phyloP scores from a whole-genome alignment of 2,888 invertebrate genomes.

The Heliconius ethilla region DNA sequence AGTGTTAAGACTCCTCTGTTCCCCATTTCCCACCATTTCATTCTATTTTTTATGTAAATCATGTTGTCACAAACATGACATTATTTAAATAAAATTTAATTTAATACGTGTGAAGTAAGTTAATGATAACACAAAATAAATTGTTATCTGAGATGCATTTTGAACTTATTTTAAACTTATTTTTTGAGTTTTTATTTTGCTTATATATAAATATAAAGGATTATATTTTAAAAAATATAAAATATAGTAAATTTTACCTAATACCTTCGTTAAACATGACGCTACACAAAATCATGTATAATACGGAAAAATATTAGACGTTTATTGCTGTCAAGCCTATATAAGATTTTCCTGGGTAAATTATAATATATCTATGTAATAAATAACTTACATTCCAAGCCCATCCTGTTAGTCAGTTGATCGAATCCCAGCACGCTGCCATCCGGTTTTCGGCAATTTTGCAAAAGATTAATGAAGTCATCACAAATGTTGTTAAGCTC shows the following conservation, averaged over 20 bases:
- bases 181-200: not conserved
- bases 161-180: too few species aligned
- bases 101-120: not conserved
- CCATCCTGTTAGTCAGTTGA: constrained; percentile 88
- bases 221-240: not conserved
- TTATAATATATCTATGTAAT: not conserved
- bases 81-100: too few species aligned
- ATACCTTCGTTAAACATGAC: not conserved
- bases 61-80: too few species aligned
- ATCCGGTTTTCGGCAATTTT: constrained; percentile 75
- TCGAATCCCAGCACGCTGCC: constrained; percentile 84
- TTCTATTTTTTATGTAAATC: too few species aligned
- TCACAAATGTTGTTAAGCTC: constrained; percentile 88
- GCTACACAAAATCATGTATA: not conserved
- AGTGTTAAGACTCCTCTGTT: too few species aligned
- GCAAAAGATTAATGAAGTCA: constrained; percentile 87
- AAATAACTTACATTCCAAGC: constrained; percentile 87
- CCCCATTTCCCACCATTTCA: too few species aligned
- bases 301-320: not conserved
- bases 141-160: too few species aligned
- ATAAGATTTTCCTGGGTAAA: not conserved
- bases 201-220: not conserved
- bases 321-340: not conserved
- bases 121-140: not conserved
- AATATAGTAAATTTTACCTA: not conserved